Evolutionary conservation across 2,113 vertebrate genomes (phyloP).

Genomic region (Rostratula benghalensis): DNA sequence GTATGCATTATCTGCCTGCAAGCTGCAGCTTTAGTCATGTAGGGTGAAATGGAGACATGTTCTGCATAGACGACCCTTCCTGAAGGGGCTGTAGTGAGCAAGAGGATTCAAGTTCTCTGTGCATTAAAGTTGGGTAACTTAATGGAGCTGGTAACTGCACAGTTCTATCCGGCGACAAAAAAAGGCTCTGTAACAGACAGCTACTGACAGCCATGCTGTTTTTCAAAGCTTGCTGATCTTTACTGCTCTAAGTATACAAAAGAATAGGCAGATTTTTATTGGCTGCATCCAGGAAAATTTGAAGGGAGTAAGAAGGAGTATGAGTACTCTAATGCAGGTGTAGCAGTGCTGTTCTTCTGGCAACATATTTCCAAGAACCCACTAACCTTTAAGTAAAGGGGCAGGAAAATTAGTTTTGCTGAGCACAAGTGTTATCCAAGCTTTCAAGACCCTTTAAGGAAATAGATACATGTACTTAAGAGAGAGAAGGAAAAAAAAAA

Average conservation of each 20-base stretch:
- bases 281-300: background rate
- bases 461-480: background rate
- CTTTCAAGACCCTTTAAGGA: background rate
- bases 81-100: background rate
- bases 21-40: background rate
- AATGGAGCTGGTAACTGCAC: background rate
- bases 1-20: background rate
- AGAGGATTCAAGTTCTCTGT: background rate
- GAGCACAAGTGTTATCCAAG: background rate
- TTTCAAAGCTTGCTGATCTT: background rate
- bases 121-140: background rate
- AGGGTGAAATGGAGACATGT: background rate
- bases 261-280: background rate
- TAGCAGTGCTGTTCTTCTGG: background rate
- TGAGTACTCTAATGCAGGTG: background rate
- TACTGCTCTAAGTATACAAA: background rate
- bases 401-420: rapidly evolving
- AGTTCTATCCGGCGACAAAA: background rate
- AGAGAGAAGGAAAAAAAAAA: background rate
- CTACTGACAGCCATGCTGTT: background rate
- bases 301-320: background rate
- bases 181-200: background rate
- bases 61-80: background rate
- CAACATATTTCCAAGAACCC: background rate
- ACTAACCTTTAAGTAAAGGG: background rate